A percentile compares a stretch with the other conserved stretches of the same genome.
Conservation (phyloP, 2,888 invertebrate genomes). For the Dorcus hopei region DNA sequence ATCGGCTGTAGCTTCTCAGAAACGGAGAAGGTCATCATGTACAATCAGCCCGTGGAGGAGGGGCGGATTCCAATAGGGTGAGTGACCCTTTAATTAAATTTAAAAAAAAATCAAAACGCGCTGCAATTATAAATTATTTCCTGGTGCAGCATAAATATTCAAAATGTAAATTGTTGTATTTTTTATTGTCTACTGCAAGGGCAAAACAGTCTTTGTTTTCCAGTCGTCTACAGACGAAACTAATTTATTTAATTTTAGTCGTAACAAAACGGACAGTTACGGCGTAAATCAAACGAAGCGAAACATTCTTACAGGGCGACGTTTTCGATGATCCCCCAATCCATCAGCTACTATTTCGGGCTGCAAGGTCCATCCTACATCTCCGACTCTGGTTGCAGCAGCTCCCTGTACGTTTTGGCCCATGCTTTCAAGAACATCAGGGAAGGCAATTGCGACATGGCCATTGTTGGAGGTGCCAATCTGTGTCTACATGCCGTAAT, state of each 20-base stretch:
- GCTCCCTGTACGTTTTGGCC: slow-evolving; percentile 83
- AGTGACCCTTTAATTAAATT: not conserved
- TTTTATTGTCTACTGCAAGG: too few species aligned
- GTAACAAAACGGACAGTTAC: too few species aligned
- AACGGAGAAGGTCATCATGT: slow-evolving; percentile 59
- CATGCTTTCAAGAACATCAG: slow-evolving; percentile 74
- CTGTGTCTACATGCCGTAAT: slow-evolving; percentile 84
- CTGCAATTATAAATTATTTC: too few species aligned
- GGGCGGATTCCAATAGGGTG: not conserved
- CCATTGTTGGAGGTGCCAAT: slow-evolving; percentile 85
- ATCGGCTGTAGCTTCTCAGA: slow-evolving; percentile 77
- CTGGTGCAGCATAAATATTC: too few species aligned
- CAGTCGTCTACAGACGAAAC: too few species aligned
- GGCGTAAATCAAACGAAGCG: too few species aligned
- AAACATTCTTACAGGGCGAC: not conserved
- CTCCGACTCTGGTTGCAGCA: slow-evolving; percentile 93
- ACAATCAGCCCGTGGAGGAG: not conserved
- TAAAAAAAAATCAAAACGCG: too few species aligned
- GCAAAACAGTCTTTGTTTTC: too few species aligned
- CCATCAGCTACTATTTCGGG: slow-evolving; percentile 83
- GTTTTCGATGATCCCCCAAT: slow-evolving; percentile 81
- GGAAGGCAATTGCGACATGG: slow-evolving; percentile 80
- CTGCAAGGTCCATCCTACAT: slow-evolving; percentile 83
- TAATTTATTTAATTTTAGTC: too few species aligned
- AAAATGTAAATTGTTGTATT: too few species aligned